Evolutionary conservation across 2,888 invertebrate genomes (phyloP).

Genomic region (Andricus curvator): DNA sequence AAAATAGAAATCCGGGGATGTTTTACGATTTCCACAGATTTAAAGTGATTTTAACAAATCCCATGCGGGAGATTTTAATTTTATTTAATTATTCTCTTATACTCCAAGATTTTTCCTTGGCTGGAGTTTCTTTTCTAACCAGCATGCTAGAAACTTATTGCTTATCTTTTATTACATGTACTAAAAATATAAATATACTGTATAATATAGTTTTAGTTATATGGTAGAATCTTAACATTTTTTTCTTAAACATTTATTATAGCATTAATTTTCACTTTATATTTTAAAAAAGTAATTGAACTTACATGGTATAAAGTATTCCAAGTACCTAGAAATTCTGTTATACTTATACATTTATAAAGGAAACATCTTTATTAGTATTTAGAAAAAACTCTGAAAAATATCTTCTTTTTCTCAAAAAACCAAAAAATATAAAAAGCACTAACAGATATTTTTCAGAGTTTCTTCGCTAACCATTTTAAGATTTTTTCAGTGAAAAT

Average conservation of each 20-base stretch:
- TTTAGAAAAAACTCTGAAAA: slow-evolving; percentile 1
- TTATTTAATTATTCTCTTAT: too few relatives aligned
- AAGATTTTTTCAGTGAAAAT: neutral
- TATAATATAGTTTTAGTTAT: too few relatives aligned
- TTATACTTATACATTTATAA: neutral
- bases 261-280: neutral
- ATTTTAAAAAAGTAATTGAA: neutral
- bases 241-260: too few relatives aligned
- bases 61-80: too few relatives aligned
- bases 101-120: neutral
- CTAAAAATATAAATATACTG: too few relatives aligned
- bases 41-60: too few relatives aligned
- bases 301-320: neutral
- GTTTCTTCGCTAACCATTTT: neutral
- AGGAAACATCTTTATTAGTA: neutral
- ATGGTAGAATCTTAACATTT: too few relatives aligned
- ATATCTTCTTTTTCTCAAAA: neutral
- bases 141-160: neutral
- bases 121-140: neutral
- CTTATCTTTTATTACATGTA: too few relatives aligned
- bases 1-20: too few relatives aligned
- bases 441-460: neutral
- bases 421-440: neutral
- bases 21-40: too few relatives aligned
- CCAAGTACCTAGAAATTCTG: neutral